A percentile compares a stretch with the other conserved stretches of the same genome.
Evolutionary conservation across 2,888 invertebrate genomes (phyloP).

Genomic region (Hedya salicella): DNA sequence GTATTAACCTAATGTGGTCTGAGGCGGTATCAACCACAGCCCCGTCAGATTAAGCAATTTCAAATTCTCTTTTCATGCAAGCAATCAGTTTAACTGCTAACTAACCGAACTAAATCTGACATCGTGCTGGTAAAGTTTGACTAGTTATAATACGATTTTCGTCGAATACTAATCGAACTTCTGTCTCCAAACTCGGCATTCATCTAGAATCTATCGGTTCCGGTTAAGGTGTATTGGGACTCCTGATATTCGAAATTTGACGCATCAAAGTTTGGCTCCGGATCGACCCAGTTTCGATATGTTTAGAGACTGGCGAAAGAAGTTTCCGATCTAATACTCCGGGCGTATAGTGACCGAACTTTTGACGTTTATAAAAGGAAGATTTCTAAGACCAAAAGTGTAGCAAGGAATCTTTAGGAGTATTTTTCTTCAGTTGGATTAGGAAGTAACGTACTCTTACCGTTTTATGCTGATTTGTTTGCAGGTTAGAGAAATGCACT

Average conservation of each 20-base stretch:
- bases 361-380: slow-evolving; percentile 14
- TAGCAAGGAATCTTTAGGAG: not conserved
- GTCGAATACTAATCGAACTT: slow-evolving; percentile 18
- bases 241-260: slow-evolving; percentile 34
- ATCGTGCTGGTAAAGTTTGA: slow-evolving; percentile 2
- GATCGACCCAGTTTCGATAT: slow-evolving; percentile 63
- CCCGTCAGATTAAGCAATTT: not conserved
- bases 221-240: slow-evolving; percentile 26
- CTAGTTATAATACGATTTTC: slow-evolving; percentile 8
- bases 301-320: slow-evolving; percentile 51
- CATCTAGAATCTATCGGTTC: slow-evolving; percentile 8
- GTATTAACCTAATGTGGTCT: no score
- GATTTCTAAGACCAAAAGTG: not conserved
- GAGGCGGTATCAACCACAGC: not conserved
- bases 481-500: no score
- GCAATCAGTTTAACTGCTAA: not conserved
- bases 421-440: not conserved
- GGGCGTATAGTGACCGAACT: slow-evolving; percentile 35
- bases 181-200: slow-evolving; percentile 8
- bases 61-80: not conserved
- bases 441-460: no score
- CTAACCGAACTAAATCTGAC: slow-evolving; percentile 9
- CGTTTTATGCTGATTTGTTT: no score
- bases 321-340: slow-evolving; percentile 35
- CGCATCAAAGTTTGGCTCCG: slow-evolving; percentile 27